phyloP scores from a whole-genome alignment of 2,797 vertebrate genomes.

The Hydrophis major region DNA sequence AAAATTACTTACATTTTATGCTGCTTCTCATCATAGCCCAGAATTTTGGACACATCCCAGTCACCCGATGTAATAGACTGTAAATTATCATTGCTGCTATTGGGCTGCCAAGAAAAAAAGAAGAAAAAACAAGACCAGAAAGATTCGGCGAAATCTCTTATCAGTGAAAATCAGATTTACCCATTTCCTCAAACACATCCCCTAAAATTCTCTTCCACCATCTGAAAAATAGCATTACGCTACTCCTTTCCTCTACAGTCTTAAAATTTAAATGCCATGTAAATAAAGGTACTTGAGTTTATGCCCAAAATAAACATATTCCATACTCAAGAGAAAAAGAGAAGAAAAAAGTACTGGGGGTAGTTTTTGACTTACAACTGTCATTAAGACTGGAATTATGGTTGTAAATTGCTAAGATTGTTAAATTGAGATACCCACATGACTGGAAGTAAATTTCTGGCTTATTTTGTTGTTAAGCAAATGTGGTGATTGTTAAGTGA shows the following conservation, averaged over 20 bases:
- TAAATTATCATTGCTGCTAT: slow-evolving; percentile 88
- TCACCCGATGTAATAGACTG: slow-evolving; percentile 94
- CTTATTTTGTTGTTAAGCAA: background rate
- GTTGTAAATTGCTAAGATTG: background rate
- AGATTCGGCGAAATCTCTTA: background rate
- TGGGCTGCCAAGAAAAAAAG: slow-evolving; percentile 77
- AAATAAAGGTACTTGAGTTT: slow-evolving; percentile 1
- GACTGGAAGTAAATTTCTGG: background rate
- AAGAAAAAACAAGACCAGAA: background rate
- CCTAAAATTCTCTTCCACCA: background rate
- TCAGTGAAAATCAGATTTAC: background rate
- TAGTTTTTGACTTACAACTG: background rate
- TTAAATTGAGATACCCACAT: background rate
- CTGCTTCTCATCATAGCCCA: slow-evolving; percentile 85
- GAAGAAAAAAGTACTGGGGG: background rate
- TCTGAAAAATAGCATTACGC: slow-evolving; percentile 16
- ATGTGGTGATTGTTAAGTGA: background rate
- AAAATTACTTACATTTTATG: slow-evolving; percentile 86
- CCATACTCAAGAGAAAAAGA: background rate
- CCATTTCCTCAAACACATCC: slow-evolving; percentile 3
- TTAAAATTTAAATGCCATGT: background rate
- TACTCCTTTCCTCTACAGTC: background rate
- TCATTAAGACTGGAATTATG: background rate
- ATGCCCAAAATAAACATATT: background rate
- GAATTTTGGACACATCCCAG: slow-evolving; percentile 94